Percentiles rank a stretch among this genome's conserved stretches.
Conservation (phyloP, 92 coral and sea anemone species). For the Bergia puertoricense region DNA sequence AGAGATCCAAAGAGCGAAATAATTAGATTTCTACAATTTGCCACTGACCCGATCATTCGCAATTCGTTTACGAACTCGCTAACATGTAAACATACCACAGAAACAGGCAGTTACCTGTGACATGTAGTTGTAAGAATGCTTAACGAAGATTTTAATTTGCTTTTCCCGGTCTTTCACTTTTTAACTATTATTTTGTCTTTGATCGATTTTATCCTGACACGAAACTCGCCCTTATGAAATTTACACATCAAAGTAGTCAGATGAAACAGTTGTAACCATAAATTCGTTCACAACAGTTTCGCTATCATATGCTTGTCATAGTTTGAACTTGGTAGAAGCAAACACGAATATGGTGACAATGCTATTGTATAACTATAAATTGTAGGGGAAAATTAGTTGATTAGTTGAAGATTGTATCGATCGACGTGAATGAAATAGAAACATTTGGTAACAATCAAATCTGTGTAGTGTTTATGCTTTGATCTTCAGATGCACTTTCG, state of each 20-base stretch:
- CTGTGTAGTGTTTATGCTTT: not conserved
- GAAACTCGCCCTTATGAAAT: not conserved
- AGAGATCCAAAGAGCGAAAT: not conserved
- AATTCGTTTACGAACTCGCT: slow-evolving; percentile 16
- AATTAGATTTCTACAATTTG: not conserved
- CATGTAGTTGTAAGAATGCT: slow-evolving; percentile 38
- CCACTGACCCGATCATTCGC: slow-evolving; percentile 35
- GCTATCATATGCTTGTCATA: not conserved
- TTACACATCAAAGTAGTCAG: not conserved
- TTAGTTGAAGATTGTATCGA: not conserved
- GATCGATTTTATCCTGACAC: not conserved
- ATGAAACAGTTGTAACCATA: not conserved
- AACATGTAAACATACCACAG: slow-evolving; percentile 32
- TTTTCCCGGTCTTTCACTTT: not conserved
- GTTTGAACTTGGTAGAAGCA: not conserved
- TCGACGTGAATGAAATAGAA: not conserved
- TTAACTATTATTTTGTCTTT: not conserved
- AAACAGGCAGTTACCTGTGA: slow-evolving; percentile 27
- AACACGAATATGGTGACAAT: not conserved
- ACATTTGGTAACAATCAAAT: not conserved
- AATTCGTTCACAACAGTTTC: not conserved
- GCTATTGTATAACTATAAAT: not conserved
- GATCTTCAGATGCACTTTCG: not conserved
- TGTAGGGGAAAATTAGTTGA: not conserved
- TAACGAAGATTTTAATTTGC: slow-evolving; percentile 31